These are phyloP conservation scores for Drosophila kanapiae DNA, from an alignment of 1,140 invertebrate genomes.

Conservation along the genomic window DNA sequence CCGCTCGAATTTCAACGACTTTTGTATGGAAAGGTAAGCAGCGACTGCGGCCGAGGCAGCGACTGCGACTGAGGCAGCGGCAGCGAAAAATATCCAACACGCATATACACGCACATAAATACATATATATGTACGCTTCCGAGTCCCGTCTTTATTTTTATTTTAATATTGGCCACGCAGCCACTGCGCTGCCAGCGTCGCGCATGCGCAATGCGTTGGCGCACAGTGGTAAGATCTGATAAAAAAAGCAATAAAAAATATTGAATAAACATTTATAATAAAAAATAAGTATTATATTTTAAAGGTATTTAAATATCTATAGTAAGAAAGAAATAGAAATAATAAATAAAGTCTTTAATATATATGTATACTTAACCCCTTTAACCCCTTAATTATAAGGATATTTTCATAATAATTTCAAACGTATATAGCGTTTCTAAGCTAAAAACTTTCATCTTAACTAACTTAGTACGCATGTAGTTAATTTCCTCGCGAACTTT, in stretches of 20 bases:
- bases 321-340: too few species aligned
- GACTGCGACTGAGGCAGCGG: neutral
- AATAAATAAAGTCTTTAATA: too few species aligned
- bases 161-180: constrained; percentile 59
- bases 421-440: too few species aligned
- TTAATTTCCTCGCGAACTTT: too few species aligned
- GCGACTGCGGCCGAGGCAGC: constrained; percentile 32
- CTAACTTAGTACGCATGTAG: too few species aligned
- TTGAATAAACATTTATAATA: neutral
- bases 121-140: constrained; percentile 60
- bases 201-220: constrained; percentile 58
- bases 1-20: constrained; percentile 72
- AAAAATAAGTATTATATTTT: neutral
- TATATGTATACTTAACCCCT: too few species aligned
- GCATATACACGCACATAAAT: constrained; percentile 12
- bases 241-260: neutral
- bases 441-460: too few species aligned
- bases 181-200: constrained; percentile 26
- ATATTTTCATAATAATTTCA: too few species aligned
- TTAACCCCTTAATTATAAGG: too few species aligned
- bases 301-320: too few species aligned
- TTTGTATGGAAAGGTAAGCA: constrained; percentile 25
- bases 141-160: constrained; percentile 68
- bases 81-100: constrained; percentile 15
- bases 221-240: neutral